Conservation (phyloP, 2,797 vertebrate genomes). For the Pseudomugil gertrudae region DNA sequence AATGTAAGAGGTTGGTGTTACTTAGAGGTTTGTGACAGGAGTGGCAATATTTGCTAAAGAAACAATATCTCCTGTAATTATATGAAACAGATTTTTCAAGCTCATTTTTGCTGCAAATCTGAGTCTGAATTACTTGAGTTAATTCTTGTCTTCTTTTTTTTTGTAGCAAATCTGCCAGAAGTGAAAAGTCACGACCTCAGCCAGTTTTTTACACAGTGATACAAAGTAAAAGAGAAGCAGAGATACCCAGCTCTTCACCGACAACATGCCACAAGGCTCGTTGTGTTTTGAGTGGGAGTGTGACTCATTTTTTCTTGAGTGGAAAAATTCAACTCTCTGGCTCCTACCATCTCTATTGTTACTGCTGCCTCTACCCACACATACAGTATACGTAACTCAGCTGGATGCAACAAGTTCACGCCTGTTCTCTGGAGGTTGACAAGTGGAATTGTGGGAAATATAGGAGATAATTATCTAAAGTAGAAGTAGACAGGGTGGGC, state of each 20-base stretch:
- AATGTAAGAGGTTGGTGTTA: neutral
- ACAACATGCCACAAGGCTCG: conserved; percentile 60
- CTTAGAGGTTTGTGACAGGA: too few relatives aligned
- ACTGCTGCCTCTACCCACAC: conserved; percentile 73
- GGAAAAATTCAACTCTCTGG: conserved; percentile 74
- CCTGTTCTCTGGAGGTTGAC: conserved; percentile 62
- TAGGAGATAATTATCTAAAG: conserved; percentile 56
- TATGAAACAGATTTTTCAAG: neutral
- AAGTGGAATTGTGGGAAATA: conserved; percentile 67
- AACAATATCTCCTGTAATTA: neutral
- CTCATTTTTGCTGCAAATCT: neutral
- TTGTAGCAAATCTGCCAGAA: neutral
- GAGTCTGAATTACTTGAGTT: neutral
- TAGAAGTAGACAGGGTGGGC: conserved; percentile 36
- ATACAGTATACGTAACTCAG: conserved; percentile 73
- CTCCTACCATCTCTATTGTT: conserved; percentile 78
- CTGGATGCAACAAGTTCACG: conserved; percentile 72
- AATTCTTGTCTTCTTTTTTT: neutral
- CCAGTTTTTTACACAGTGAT: conserved; percentile 19
- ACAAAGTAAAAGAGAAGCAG: conserved; percentile 44
- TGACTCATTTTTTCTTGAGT: conserved; percentile 79
- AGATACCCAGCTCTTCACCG: conserved; percentile 52
- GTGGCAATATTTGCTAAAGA: neutral
- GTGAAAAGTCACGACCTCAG: neutral
- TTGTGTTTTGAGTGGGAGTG: conserved; percentile 77